These are phyloP conservation scores for Pseudomugil gertrudae DNA, from an alignment of 2,797 vertebrate species.

Conservation along the genomic window DNA sequence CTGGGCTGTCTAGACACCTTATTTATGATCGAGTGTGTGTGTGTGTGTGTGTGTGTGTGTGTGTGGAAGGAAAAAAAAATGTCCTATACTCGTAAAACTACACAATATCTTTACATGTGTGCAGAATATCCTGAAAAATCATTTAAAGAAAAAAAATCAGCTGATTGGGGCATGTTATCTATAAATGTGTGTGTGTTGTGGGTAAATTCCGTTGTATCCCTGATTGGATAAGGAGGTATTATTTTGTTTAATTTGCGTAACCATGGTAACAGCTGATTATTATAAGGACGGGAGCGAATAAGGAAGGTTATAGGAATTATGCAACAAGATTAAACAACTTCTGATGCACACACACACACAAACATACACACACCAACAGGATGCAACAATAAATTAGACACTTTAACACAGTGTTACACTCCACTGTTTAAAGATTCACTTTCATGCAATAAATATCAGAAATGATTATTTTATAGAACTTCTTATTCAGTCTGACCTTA, in stretches of 20 bases:
- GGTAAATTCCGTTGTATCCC: slow-evolving; percentile 61
- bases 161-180: not conserved
- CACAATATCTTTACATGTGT: not conserved
- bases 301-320: slow-evolving; percentile 45
- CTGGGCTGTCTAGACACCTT: slow-evolving; percentile 63
- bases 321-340: slow-evolving; percentile 44
- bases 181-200: not conserved
- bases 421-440: no score
- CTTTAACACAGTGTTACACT: no score
- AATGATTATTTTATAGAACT: no score
- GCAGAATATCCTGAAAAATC: not conserved
- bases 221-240: slow-evolving; percentile 68
- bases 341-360: slow-evolving; percentile 14
- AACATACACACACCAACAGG: not conserved
- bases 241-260: slow-evolving; percentile 65
- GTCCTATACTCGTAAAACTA: not conserved
- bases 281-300: slow-evolving; percentile 36
- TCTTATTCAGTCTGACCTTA: no score
- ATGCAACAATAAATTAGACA: no score
- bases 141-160: not conserved
- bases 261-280: slow-evolving; percentile 67
- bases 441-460: no score
- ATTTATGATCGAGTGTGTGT: slow-evolving; percentile 38
- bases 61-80: not conserved
- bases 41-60: not conserved